A percentile compares a stretch with the other conserved stretches of the same genome.
These are phyloP conservation scores for Echinometra lucunter DNA, from an alignment of 53 echinoderm and acorn worm species.

Conservation along the genomic window DNA sequence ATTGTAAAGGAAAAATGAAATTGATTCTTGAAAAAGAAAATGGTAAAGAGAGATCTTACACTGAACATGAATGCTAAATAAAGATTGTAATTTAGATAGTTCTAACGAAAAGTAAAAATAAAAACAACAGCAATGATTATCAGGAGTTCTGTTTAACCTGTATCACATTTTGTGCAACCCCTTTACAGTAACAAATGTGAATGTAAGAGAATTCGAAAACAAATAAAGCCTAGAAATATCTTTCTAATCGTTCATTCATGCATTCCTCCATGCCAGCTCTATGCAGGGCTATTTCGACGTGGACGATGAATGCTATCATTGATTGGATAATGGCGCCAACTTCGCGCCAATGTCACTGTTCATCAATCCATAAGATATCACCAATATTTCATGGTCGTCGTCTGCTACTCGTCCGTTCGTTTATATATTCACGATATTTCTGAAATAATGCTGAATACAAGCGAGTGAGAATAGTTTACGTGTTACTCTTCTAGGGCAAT, in stretches of 20 bases:
- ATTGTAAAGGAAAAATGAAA: no score
- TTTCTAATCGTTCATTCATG: not conserved
- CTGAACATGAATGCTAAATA: no score
- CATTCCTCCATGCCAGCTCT: not conserved
- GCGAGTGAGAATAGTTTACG: not conserved
- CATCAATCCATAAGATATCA: constrained; percentile 26
- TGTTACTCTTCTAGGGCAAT: not conserved
- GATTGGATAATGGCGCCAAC: constrained; percentile 56
- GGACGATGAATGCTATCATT: constrained; percentile 27
- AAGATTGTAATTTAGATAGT: no score
- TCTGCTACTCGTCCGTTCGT: not conserved
- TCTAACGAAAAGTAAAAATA: no score
- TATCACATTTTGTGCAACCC: not conserved
- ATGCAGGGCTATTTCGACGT: not conserved
- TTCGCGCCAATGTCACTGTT: constrained; percentile 41
- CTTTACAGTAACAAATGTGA: not conserved
- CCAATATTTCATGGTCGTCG: constrained; percentile 19
- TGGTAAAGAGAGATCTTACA: no score
- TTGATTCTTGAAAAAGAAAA: no score
- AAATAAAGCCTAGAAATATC: not conserved
- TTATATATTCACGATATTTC: not conserved
- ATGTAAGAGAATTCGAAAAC: no score
- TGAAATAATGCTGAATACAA: no score
- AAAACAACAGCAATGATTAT: no score
- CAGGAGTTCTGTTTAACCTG: not conserved